Conservation (phyloP, 2,888 invertebrate species). For the Theristus sp. region DNA sequence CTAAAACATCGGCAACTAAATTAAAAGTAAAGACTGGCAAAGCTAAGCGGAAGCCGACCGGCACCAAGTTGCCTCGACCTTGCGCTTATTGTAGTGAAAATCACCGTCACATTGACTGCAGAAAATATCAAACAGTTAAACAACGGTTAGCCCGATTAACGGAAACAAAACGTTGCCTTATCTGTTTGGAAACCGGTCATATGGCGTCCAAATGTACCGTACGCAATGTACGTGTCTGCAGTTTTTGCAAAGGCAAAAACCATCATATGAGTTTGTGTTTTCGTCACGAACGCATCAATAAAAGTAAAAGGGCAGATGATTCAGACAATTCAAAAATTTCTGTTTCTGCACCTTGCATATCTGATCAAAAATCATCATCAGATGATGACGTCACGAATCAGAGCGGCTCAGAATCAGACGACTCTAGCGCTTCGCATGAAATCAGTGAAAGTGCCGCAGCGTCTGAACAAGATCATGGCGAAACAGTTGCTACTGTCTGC, state of each 20-base stretch:
- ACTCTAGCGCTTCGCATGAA: too few species aligned
- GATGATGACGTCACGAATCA: too few species aligned
- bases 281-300: not conserved
- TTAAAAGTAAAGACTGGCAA: not conserved
- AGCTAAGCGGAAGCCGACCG: too few species aligned
- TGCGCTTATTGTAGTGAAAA: not conserved
- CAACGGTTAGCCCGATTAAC: not conserved
- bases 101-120: not conserved
- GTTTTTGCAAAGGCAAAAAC: too few species aligned
- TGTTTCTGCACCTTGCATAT: too few species aligned
- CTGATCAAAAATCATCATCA: too few species aligned
- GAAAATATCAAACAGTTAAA: not conserved
- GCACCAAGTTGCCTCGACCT: not conserved
- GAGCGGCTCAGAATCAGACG: too few species aligned
- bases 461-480: too few species aligned
- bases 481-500: too few species aligned
- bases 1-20: not conserved
- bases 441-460: too few species aligned
- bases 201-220: not conserved
- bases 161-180: not conserved
- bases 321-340: too few species aligned
- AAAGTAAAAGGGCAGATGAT: not conserved
- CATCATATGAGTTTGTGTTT: too few species aligned
- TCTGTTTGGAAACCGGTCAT: not conserved
- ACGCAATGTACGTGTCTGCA: not conserved